phyloP scores from a whole-genome alignment of 2,888 invertebrate species.

The Agriopis leucophaearia region DNA sequence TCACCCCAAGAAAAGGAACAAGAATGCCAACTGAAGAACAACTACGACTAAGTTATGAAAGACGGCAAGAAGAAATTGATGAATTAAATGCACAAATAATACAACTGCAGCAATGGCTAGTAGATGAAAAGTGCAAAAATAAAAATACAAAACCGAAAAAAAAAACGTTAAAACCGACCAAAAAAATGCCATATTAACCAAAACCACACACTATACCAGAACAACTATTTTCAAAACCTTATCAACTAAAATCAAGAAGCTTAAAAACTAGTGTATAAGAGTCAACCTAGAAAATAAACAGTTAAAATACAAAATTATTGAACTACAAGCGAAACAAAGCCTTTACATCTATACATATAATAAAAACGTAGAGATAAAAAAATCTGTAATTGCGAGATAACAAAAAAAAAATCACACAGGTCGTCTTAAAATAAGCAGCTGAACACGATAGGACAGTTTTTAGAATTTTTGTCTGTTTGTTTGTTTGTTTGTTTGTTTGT shows the following conservation, averaged over 20 bases:
- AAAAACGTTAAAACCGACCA: neutral
- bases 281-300: neutral
- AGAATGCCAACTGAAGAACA: neutral
- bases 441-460: too few species aligned
- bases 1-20: neutral
- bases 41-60: neutral
- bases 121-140: neutral
- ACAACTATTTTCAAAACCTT: neutral
- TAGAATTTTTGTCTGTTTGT: too few species aligned
- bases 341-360: too few species aligned
- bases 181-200: neutral
- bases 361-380: too few species aligned
- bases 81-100: neutral
- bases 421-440: too few species aligned
- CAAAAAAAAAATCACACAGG: too few species aligned
- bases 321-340: neutral
- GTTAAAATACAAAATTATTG: neutral
- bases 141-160: neutral
- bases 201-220: neutral
- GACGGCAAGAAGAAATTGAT: neutral
- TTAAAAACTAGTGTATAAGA: neutral
- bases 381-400: too few species aligned
- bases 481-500: too few species aligned
- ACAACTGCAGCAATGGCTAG: slow-evolving; percentile 8
- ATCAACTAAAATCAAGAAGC: neutral